These are phyloP conservation scores for Antheraea yamamai DNA, from an alignment of 2,888 invertebrate genomes.

Conservation along the genomic window DNA sequence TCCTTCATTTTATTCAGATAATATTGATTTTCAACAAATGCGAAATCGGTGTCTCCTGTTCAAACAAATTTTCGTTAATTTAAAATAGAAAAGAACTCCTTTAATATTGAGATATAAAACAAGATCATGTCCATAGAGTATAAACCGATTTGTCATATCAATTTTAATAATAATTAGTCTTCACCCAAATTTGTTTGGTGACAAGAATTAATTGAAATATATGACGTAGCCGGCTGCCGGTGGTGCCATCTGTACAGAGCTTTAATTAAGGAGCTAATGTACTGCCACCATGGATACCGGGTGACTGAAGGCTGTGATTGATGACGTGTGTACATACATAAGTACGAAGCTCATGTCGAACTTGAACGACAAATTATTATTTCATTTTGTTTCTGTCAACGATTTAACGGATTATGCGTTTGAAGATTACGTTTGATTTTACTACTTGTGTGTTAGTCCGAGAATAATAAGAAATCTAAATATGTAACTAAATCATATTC, in stretches of 20 bases:
- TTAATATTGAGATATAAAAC: conserved; percentile 1
- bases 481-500: too few relatives aligned
- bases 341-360: conserved; percentile 32
- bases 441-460: neutral
- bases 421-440: conserved; percentile 22
- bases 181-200: conserved; percentile 65
- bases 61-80: too few relatives aligned
- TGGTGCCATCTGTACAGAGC: conserved; percentile 68
- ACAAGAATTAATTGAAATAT: conserved; percentile 79
- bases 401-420: conserved; percentile 50
- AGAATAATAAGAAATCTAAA: neutral
- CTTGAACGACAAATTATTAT: conserved; percentile 56
- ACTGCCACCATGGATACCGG: conserved; percentile 55
- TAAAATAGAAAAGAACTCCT: too few relatives aligned
- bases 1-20: too few relatives aligned
- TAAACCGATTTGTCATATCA: conserved; percentile 50
- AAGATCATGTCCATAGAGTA: neutral
- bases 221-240: conserved; percentile 54
- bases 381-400: conserved; percentile 58
- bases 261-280: conserved; percentile 79
- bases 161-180: conserved; percentile 57
- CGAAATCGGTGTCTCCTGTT: too few relatives aligned
- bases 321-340: conserved; percentile 50
- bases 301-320: conserved; percentile 67
- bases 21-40: too few relatives aligned